Evolutionary conservation across 2,113 vertebrate genomes (phyloP), one percentile per base, ranked within the genome.

Genomic region (Oxygymnocypris stewartii): DNA sequence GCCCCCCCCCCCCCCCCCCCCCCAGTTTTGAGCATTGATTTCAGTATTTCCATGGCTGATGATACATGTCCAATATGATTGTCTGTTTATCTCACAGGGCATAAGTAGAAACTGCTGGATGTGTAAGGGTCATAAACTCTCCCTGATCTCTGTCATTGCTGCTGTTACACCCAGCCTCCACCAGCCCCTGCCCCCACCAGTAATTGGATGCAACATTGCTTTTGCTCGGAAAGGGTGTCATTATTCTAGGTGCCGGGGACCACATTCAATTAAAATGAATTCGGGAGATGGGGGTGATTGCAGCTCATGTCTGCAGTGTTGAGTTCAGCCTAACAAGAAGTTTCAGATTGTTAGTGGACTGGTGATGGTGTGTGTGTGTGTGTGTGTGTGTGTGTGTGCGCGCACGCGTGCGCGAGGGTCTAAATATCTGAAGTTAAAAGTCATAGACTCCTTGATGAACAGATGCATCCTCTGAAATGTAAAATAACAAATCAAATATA

Each of bases 181-280:
- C 51, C 84, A 57, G 59, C 31, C 65, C 71, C 57, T 69, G 16
- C 84, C 85, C 80, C 85, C 49, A 28, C 61, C 84, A 44, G 82
- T 86, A 89, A 88, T 88, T 88, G 80, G 85, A 82, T 85, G 85
- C 88, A 88, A 88, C 85, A 75, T 78, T 54, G 83, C 83, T 87
- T 44, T 83, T 57, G n/a, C 85, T 87, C 67, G 25, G 40, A 76
- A 71, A 86, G 80, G 77, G 77, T 86, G 87, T 79, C 79, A 74
- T 85, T 87, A 79, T 85, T 82, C 67, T 87, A 79, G 87, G 85
- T 83, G 87, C 77, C 35, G 25, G 75, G 51, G 79, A 85, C 67
- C 79, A 63, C 85, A 86, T 87, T 89, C 88, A 86, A 74, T 88
- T 88, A 87, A 87, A 89, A 82, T 79, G 85, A 87, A 74, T 73